Conservation (phyloP, 2,113 vertebrate genomes). For the Coptodon rendalli region DNA sequence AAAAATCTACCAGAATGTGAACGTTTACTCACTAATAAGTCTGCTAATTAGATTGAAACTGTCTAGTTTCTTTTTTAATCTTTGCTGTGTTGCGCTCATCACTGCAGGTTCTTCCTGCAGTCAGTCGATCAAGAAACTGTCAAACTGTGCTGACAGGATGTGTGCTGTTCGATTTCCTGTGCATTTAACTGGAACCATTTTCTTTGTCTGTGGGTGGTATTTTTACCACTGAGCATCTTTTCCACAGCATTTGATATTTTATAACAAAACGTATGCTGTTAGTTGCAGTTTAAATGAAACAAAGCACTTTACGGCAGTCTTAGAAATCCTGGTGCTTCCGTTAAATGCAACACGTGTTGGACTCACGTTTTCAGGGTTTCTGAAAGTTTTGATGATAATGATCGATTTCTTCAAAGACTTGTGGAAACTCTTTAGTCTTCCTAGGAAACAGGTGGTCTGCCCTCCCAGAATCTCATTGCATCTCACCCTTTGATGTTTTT, state of each 20-base stretch:
- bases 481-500: background rate
- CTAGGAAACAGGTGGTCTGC: accelerated
- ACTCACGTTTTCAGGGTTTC: background rate
- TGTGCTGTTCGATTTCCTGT: background rate
- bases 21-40: background rate
- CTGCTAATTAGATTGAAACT: background rate
- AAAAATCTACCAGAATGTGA: background rate
- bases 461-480: background rate
- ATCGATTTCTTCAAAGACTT: background rate
- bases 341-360: background rate
- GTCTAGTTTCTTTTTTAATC: background rate
- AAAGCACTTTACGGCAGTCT: background rate
- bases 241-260: too few species aligned
- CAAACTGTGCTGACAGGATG: background rate
- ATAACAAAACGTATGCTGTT: background rate
- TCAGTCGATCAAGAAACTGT: background rate
- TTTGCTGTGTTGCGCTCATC: background rate
- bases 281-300: background rate
- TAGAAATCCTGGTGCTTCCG: background rate
- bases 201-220: background rate
- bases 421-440: background rate
- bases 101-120: background rate
- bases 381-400: background rate
- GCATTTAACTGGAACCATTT: background rate
- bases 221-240: background rate